phyloP scores from a whole-genome alignment of 2,113 vertebrate genomes.

The Delphinapterus leucas region DNA sequence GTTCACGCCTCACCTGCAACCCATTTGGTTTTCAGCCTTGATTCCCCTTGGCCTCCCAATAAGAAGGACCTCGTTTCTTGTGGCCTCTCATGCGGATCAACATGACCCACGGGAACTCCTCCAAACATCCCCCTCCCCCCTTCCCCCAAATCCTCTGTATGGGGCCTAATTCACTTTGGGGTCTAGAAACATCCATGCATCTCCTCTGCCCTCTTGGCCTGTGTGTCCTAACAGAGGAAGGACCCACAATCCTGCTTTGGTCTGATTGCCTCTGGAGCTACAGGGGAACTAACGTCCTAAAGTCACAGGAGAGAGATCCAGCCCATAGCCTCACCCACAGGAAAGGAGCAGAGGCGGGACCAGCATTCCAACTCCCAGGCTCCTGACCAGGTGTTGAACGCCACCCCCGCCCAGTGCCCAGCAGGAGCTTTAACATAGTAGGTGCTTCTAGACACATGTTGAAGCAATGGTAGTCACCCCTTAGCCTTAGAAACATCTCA shows the following conservation, averaged over 20 bases:
- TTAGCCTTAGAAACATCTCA: background rate
- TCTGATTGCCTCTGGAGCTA: background rate
- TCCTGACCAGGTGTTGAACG: background rate
- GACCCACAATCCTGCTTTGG: background rate
- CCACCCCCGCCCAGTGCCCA: background rate
- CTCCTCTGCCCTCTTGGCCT: background rate
- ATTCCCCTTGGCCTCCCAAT: background rate
- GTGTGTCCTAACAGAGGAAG: background rate
- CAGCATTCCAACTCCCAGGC: background rate
- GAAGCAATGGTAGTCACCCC: background rate
- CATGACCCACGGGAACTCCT: background rate
- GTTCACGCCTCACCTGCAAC: background rate
- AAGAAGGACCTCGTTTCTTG: background rate
- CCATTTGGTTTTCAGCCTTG: background rate
- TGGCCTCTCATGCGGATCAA: background rate
- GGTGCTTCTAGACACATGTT: background rate
- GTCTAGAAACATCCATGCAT: background rate
- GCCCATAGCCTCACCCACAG: background rate
- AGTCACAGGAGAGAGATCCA: background rate
- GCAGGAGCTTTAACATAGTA: background rate
- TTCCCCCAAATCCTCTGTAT: background rate
- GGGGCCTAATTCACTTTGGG: background rate
- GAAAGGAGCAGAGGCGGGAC: background rate
- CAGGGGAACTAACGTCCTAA: background rate
- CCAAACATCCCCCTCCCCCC: background rate